Conservation (phyloP, 2,797 vertebrate species). For the Notamacropus eugenii region DNA sequence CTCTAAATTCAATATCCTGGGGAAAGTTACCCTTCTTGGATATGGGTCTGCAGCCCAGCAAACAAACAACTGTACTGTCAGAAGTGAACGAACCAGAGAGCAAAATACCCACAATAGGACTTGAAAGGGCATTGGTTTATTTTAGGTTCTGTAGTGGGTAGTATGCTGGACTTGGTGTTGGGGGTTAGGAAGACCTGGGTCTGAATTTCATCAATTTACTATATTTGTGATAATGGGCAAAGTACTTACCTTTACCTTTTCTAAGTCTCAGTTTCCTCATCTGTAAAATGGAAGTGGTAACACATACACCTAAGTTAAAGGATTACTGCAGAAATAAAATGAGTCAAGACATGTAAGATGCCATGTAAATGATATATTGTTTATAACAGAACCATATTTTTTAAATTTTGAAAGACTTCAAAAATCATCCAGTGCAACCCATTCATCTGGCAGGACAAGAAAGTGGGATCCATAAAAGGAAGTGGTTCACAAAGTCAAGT, state of each 20-base stretch:
- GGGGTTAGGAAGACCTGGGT: too few relatives aligned
- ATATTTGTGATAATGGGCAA: too few relatives aligned
- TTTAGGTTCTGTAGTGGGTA: too few relatives aligned
- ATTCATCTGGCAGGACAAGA: neutral
- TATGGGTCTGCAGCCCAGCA: neutral
- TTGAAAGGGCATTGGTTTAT: neutral
- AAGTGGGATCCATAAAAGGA: neutral
- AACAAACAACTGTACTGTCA: neutral
- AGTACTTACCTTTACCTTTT: neutral
- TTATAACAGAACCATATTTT: neutral
- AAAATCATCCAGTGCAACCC: neutral
- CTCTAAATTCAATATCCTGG: neutral
- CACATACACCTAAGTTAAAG: neutral
- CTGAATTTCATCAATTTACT: neutral
- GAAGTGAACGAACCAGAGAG: neutral
- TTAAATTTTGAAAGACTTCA: neutral
- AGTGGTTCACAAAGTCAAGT: neutral
- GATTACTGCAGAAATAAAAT: neutral
- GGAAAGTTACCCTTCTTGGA: neutral
- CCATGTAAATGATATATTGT: neutral
- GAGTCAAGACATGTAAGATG: neutral
- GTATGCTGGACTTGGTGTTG: neutral
- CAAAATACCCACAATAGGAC: neutral
- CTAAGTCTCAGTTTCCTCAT: neutral
- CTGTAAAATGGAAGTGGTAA: neutral